Conservation (phyloP, 1,140 invertebrate genomes). For the Aphidius ervi region DNA sequence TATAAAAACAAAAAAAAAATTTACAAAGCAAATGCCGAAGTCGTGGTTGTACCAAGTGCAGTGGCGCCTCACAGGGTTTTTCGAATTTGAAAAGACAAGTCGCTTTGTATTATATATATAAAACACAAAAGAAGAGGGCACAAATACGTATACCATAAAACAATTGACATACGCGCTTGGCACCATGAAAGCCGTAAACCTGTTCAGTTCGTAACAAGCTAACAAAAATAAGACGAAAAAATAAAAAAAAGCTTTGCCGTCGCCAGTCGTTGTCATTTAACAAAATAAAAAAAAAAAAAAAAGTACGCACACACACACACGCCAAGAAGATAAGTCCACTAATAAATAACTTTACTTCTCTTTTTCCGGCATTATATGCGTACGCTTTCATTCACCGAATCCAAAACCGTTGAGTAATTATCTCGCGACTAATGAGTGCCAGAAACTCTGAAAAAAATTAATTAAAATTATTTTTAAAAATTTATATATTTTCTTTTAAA, state of each 20-base stretch:
- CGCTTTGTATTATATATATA: neutral
- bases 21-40: no score
- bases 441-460: neutral
- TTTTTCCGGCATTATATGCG: neutral
- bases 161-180: constrained; percentile 29
- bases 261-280: neutral
- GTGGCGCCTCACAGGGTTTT: constrained; percentile 1
- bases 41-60: neutral
- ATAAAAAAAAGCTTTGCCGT: no score
- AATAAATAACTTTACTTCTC: constrained; percentile 8
- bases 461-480: no score
- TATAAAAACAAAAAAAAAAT: no score
- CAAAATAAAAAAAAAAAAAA: no score
- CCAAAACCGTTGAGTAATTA: constrained; percentile 7
- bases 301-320: neutral
- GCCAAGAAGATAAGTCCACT: neutral
- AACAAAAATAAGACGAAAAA: no score
- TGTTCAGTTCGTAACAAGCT: constrained; percentile 18
- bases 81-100: constrained; percentile 12
- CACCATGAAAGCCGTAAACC: constrained; percentile 28
- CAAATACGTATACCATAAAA: constrained; percentile 26
- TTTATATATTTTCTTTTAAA: constrained; percentile 11
- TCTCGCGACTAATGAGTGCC: constrained; percentile 4
- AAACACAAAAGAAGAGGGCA: constrained; percentile 11
- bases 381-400: constrained; percentile 1